Evolutionary conservation across 1,140 invertebrate genomes (phyloP), one percentile per base, ranked within the genome.

Genomic region (Acromyrmex echinatior): DNA sequence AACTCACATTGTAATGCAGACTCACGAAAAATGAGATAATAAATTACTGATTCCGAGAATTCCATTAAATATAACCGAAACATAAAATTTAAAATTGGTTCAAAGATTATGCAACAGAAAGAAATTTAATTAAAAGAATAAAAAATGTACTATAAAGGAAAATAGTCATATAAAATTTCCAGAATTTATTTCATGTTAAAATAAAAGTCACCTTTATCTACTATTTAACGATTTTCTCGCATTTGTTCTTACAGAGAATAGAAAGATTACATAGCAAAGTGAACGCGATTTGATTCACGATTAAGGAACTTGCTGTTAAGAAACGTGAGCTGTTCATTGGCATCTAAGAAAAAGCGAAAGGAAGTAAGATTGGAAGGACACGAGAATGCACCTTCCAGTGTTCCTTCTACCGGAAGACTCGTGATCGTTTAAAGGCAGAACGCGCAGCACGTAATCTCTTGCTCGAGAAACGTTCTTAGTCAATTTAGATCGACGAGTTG

Each of bases 351-450:
- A 87, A 71, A 82, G 60, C 66, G 16, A 87, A 82, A 66, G 31
- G 56, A 66, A 66, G 60, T 74, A 87, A 87, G 78, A 81, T 25
- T 51, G 62, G 62, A 39, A 49, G 65, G 51, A 87, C 79, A 49
- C 18, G 86, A n/a, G 60, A 87, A 87, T 87, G 86, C 86, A 87
- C 68, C 86, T 82, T 82, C 49, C 70, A 35, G n/a, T 58, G 68
- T 14, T 74, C 35, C 21, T 68, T 82, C 49, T 18, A 82, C 49
- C 63, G 45, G 51, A 87, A 60, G 45, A 45, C 56, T 39, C 45
- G 66, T 63, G 86, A 87, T 82, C 66, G 79, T 74, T 82, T 73
- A 51, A 87, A 51, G 53, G 51, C 49, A n/a, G 45, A 82, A 58
- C 58, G 21, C 14, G 25, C 21, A 31, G 35, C n/a, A 62, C 68